phyloP scores from a whole-genome alignment of 2,888 invertebrate genomes.

The Eupithecia pulchellata region DNA sequence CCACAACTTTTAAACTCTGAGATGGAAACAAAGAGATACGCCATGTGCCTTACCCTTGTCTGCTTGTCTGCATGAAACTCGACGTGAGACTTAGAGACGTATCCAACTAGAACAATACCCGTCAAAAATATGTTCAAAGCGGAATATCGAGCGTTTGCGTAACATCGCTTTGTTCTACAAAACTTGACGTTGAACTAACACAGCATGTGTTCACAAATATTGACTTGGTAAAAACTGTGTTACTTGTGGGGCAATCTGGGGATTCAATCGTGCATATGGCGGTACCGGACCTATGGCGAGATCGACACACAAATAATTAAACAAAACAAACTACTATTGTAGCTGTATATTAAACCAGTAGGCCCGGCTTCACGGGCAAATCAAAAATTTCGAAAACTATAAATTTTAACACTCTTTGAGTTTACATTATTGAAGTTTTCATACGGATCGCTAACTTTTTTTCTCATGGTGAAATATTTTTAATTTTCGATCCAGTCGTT shows the following conservation, averaged over 20 bases:
- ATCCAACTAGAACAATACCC: constrained; percentile 50
- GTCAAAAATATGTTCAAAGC: constrained; percentile 59
- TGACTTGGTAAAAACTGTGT: not conserved
- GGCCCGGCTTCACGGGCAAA: too few relatives aligned
- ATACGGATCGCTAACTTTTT: too few relatives aligned
- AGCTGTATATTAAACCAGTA: too few relatives aligned
- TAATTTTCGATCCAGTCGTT: too few relatives aligned
- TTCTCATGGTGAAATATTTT: too few relatives aligned
- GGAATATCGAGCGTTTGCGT: constrained; percentile 53
- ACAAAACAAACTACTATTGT: too few relatives aligned
- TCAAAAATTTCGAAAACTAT: too few relatives aligned
- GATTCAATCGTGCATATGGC: not conserved
- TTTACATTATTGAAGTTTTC: too few relatives aligned
- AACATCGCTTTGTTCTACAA: constrained; percentile 30
- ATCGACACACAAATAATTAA: too few relatives aligned
- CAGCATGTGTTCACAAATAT: not conserved
- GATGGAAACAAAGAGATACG: not conserved
- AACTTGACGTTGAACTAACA: not conserved
- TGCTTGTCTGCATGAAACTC: not conserved
- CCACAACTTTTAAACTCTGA: not conserved
- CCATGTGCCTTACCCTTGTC: not conserved
- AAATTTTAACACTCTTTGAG: too few relatives aligned
- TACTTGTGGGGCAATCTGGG: not conserved
- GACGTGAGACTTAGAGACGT: constrained; percentile 5
- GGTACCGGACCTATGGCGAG: not conserved